Evolutionary conservation across 2,113 vertebrate genomes (phyloP), one percentile per base, ranked within the genome.

Genomic region (Lethenteron reissneri): DNA sequence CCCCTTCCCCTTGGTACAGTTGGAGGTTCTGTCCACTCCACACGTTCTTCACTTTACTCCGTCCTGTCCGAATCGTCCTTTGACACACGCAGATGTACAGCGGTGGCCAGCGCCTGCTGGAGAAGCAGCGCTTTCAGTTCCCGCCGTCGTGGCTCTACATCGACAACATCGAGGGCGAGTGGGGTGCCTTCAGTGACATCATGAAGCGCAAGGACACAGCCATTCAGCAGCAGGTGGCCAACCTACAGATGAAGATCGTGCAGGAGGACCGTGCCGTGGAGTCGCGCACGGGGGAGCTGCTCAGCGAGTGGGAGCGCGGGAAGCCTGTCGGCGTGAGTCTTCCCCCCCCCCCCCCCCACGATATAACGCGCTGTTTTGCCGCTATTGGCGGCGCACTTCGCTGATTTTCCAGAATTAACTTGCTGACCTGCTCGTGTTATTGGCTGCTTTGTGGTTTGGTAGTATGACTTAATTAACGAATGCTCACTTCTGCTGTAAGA

Each of bases 151-250:
- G 64, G 64, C 64, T 68, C 21, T 68, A 68, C 64, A 68, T 68
- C 21, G 64, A 68, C 64, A 68, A 68, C 64, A 68, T 68, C 21
- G 64, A 68, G 64, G 64, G 64, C 11, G 64, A 68, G 64, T 68
- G 64, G 64, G 64, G 64, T 17, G 64, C 64, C 11, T 68, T 68
- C 11, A 68, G 11, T 68, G 64, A 68, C 64, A 68, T 68, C n/a
- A 68, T 68, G 64, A 68, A 68, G 21, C 64, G 64, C 64, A 68
- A 68, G 64, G 64, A 68, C 21, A 17, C 64, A 21, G 64, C 64
- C 21, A 68, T 68, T 10, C 64, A 68, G 64, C 64, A 68, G 64
- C 64, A 68, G 64, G 64, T 68, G 64, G 64, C 64, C n/a, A 68
- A 68, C 64, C 21, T 68, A 11, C 64, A 68, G 21, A 9, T 68